Conservation (phyloP, 2,113 vertebrate genomes). For the Paramisgurnus dabryanus region DNA sequence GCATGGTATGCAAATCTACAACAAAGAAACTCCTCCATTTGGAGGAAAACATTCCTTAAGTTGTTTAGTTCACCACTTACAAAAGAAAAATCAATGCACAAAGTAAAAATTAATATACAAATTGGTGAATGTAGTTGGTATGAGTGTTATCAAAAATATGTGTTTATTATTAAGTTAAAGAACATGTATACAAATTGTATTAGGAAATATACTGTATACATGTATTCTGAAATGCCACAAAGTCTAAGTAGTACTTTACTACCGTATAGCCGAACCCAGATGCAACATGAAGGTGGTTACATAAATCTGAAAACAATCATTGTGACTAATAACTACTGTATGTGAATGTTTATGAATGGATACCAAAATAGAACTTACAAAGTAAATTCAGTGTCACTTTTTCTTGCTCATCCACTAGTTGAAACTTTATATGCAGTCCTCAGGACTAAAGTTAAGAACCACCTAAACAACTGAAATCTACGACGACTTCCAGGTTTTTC, state of each 20-base stretch:
- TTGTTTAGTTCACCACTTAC: neutral
- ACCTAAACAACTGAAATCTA: no score
- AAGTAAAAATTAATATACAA: neutral
- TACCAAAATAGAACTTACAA: no score
- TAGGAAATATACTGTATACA: no score
- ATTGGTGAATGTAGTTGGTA: neutral
- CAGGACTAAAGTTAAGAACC: no score
- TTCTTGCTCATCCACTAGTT: no score
- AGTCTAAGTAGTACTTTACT: no score
- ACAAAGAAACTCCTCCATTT: slow-evolving; percentile 9
- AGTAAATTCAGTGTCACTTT: no score
- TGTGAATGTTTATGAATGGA: no score
- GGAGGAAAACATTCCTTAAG: neutral
- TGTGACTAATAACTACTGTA: neutral
- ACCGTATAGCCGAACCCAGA: neutral
- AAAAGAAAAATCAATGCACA: slow-evolving; percentile 11
- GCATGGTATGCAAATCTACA: neutral
- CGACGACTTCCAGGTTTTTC: no score
- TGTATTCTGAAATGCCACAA: no score
- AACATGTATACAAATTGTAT: neutral
- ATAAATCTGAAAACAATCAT: neutral
- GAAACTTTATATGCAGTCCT: no score
- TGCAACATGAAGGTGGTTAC: neutral
- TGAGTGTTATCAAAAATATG: slow-evolving; percentile 7
- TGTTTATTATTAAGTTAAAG: neutral